Conservation (phyloP, 2,888 invertebrate genomes). For the Automeris io region DNA sequence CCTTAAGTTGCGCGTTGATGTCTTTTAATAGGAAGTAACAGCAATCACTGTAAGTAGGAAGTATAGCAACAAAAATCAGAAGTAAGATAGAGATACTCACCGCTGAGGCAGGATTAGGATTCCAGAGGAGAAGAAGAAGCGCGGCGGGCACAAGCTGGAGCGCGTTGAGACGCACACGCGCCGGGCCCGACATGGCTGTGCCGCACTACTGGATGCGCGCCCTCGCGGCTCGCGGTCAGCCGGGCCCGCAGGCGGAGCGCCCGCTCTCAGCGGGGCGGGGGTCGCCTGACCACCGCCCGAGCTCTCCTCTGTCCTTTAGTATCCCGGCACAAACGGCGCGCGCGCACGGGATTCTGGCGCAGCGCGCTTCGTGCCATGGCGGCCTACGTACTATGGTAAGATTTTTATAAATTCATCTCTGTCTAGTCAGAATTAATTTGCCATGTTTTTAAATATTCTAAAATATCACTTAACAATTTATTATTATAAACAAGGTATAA, state of each 20-base stretch:
- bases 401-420: constrained; percentile 10
- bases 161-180: constrained; percentile 63
- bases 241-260: constrained; percentile 33
- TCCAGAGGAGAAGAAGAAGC: constrained; percentile 48
- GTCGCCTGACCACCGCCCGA: constrained; percentile 49
- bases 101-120: constrained; percentile 43
- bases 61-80: background rate
- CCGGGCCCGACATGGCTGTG: constrained; percentile 75
- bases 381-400: constrained; percentile 70
- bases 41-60: constrained; percentile 11
- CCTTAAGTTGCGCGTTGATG: constrained; percentile 32
- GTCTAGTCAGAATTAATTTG: background rate
- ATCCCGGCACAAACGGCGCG: constrained; percentile 73
- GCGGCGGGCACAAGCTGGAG: constrained; percentile 50
- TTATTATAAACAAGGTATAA: background rate
- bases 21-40: constrained; percentile 25
- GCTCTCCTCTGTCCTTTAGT: constrained; percentile 67
- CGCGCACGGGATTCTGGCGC: constrained; percentile 72
- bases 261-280: constrained; percentile 49
- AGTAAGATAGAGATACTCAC: constrained; percentile 40
- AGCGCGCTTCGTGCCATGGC: constrained; percentile 73
- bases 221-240: constrained; percentile 34
- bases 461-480: constrained; percentile 11
- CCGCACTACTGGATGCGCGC: constrained; percentile 69
- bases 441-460: too few species aligned